Conservation (phyloP, 2,113 vertebrate genomes). For the Scortum barcoo region DNA sequence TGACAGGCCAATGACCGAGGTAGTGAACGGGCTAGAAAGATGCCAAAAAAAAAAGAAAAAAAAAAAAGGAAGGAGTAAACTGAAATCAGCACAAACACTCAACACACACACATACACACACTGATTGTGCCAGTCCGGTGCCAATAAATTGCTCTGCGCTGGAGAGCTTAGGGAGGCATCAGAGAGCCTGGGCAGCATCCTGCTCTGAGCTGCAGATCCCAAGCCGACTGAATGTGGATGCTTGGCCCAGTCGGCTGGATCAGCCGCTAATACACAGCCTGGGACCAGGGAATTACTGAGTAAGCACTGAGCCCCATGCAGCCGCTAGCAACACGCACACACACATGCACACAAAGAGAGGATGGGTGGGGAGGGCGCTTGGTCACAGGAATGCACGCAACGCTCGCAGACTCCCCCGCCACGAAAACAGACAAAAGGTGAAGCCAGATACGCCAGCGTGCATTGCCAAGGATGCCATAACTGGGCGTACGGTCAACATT, state of each 20-base stretch:
- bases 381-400: conserved; percentile 19
- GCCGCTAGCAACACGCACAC: conserved; percentile 28
- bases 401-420: neutral
- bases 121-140: conserved; percentile 55
- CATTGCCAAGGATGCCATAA: neutral
- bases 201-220: conserved; percentile 68
- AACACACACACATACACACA: conserved; percentile 31
- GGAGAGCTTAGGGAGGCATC: conserved; percentile 77
- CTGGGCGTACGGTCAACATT: neutral
- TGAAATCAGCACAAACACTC: conserved; percentile 55
- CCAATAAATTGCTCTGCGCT: conserved; percentile 72
- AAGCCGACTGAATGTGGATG: conserved; percentile 63
- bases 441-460: neutral
- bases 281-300: conserved; percentile 72
- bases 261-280: conserved; percentile 75
- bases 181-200: conserved; percentile 70
- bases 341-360: neutral
- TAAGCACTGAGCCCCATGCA: conserved; percentile 59
- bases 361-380: neutral
- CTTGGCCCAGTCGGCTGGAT: conserved; percentile 72
- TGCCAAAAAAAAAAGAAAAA: no score
- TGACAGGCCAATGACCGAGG: conserved; percentile 38
- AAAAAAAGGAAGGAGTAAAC: conserved; percentile 29
- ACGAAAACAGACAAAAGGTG: conserved; percentile 5
- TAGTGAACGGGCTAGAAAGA: conserved; percentile 40